phyloP scores from a whole-genome alignment of 1,140 invertebrate genomes.

The Pseudoatta argentina region DNA sequence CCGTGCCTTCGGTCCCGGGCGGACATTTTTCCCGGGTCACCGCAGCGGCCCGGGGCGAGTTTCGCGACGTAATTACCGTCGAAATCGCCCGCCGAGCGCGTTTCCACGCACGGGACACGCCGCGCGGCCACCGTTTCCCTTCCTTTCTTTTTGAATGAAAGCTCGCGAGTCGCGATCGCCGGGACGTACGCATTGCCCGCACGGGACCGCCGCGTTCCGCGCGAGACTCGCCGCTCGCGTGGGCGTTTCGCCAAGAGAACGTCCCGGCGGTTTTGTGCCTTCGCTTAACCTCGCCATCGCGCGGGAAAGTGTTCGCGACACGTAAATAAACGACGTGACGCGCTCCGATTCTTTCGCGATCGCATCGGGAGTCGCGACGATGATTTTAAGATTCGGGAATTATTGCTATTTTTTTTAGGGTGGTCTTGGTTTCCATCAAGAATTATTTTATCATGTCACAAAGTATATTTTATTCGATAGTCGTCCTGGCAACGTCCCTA shows the following conservation, averaged over 20 bases:
- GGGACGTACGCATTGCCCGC: conserved; percentile 24
- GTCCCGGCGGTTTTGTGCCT: background rate
- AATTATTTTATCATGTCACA: too few relatives aligned
- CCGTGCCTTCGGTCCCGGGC: conserved; percentile 78
- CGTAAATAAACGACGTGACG: conserved; percentile 17
- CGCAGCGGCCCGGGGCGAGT: conserved; percentile 45
- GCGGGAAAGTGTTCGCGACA: background rate
- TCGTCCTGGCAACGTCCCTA: too few relatives aligned
- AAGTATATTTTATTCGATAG: too few relatives aligned
- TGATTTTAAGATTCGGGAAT: conserved; percentile 31
- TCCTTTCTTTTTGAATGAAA: conserved; percentile 40
- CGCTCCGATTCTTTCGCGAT: too few relatives aligned
- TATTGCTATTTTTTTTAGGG: background rate
- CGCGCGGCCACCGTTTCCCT: conserved; percentile 57
- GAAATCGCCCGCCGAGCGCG: conserved; percentile 60
- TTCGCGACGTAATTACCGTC: conserved; percentile 25
- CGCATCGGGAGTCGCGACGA: background rate
- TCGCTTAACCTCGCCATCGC: conserved; percentile 26
- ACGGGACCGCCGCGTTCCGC: background rate
- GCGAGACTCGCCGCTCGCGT: background rate
- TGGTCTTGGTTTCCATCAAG: too few relatives aligned
- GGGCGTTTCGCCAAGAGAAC: background rate
- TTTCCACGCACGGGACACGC: conserved; percentile 65
- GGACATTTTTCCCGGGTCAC: conserved; percentile 82
- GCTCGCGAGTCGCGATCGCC: background rate